Base-by-base conservation (phyloP, 2,888 invertebrate species). In the Epirrhoe tristata region DNA sequence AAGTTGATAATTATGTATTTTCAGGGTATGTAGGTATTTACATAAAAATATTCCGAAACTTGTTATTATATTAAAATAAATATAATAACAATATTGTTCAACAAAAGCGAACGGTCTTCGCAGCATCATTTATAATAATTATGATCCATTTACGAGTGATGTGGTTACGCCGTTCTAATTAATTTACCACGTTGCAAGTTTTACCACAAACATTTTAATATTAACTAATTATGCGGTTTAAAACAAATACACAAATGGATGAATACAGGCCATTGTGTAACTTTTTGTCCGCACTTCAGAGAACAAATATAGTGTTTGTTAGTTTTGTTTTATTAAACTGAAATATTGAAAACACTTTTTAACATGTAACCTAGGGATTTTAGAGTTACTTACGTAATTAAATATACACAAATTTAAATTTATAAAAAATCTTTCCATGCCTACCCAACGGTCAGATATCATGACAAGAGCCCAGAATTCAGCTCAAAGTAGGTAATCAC, bases 401-500 rank as follows among this genome's bases (percentile, higher is more conserved):
- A 12, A 12, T 12, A 5, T 12, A 43, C 12, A 43, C 39, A 7
- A 17, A 46, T 57, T 59, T 56, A 60, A 67, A 57, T 12, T 54
- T 52, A 51, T 58, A 58, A 54, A n/a, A 63, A 67, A 67, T 64
- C 58, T 68, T 68, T 68, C 61, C 68, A 68, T 68, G 68, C 68
- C 16, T 68, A 61, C 68, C 68, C 50, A 68, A 68, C 58, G 68
- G 68, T 68, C 68, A 68, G 68, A 65, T 68, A 68, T 58, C 68
- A 68, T 68, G 68, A 68, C 68, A 68, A 68, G 68, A 68, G 68
- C 64, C 68, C 58, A 53, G 68, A 68, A 68, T 61, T 68, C 68
- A 68, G 64, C 68, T 68, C 64, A 68, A 68, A 68, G 68, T 68
- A 68, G 68, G 68, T 68, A 68, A 68, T 68, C 68, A 68, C 50